Evolutionary conservation across 2,888 invertebrate species (phyloP), one percentile per base, ranked within the genome.

Genomic region (Harpagoxenus sublaevis): DNA sequence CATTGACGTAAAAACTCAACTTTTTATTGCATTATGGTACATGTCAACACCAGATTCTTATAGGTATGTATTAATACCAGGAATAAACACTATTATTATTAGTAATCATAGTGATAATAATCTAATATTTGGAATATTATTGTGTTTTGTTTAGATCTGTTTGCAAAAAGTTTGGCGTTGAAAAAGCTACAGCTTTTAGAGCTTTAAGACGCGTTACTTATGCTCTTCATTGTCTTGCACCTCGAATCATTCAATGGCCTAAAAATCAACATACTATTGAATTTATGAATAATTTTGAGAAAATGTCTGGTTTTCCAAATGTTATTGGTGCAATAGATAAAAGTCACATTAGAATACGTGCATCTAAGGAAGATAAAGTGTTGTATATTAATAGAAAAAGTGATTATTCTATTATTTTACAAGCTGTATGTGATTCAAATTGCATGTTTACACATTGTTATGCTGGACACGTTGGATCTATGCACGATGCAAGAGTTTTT

Each of bases 161-260:
- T 3, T 35, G 35, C 35, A 3, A 35, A 35, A 35, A 35, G 35
- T 74, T 74, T 60, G 74, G 45, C 28, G 60, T 74, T 9, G 74
- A 31, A 12, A 74, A 2, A 60, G 70, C 70, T 39, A 53, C 70
- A 3, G 70, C 39, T 23, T 71, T 71, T 45, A 55, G 39, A 12
- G 35, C 39, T 23, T 35, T 71, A 15, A 45, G 53, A 70, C 35
- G 35, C 6, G 53, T 71, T 42, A 57, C 28, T 28, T 57, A 57
- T 3, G 55, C 12, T 10, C 12, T 57, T 0, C 45, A 66, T 45
- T 66, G 66, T 8, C 2, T 45, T 3, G 66, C 45, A 28, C 45
- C 66, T 15, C 15, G 66, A 10, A 15, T 66, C 1, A 66, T 66
- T 1, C 5, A 48, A 0, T 66, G 66, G 45, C 66, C 66, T 8